Evolutionary conservation across 1,140 invertebrate genomes (phyloP), one percentile per base, ranked within the genome.

Genomic region (Geopemphigus sp.): DNA sequence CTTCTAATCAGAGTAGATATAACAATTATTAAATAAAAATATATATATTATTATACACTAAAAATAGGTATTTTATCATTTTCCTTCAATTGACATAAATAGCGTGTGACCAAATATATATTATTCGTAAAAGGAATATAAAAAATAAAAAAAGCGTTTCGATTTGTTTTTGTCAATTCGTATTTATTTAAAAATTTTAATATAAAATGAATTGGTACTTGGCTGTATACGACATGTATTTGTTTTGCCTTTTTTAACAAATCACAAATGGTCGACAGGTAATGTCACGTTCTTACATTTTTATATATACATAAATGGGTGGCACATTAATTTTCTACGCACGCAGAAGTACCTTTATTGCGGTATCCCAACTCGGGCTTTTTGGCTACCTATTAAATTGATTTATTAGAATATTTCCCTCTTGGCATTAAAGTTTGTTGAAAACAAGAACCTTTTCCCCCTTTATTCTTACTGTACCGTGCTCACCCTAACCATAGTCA

Each of bases 331-430:
- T 70, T 70, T 53, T 70, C 66, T 24, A 50, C 15, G 45, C 45
- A 50, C 66, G 66, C 66, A 50, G 14, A 70, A 32, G 22, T 26
- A 53, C 66, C 66, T 22, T 70, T 70, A 70, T 70, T 70, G 66
- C 45, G 22, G 45, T 66, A 66, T 45, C 19, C n/a, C 63, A 14
- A n/a, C 66, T 17, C 66, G 50, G 22, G 5, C 50, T 70, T 70
- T 26, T 50, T n/a, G n/a, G n/a, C n/a, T n/a, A 32, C 45, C 66
- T 70, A 50, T 70, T 70, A 70, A 70, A 70, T 50, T 70, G 66
- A 70, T 70, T 70, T 70, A 70, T 70, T 70, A 26, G 50, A 53
- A 70, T 50, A 70, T 50, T 70, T 70, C 19, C 39, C 66, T 70
- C 66, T 50, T 19, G 14, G 47, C 45, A 26, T 70, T 26, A 70